Conservation (phyloP, 2,797 vertebrate species). For the Synanceia verrucosa region DNA sequence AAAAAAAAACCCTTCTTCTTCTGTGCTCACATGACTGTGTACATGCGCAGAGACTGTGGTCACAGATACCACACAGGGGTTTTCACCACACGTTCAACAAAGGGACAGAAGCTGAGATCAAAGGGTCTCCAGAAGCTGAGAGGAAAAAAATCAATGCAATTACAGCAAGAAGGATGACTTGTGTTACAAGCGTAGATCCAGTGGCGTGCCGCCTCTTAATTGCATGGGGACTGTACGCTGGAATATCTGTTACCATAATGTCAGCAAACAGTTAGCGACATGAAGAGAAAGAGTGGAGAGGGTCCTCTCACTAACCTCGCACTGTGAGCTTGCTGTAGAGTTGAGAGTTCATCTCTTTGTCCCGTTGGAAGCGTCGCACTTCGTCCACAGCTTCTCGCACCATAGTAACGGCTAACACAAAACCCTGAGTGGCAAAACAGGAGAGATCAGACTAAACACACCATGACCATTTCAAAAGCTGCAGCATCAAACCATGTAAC, state of each 20-base stretch:
- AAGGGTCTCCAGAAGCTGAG: slow-evolving; percentile 47
- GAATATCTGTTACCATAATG: slow-evolving; percentile 58
- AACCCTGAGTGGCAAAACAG: slow-evolving; percentile 82
- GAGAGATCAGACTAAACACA: neutral
- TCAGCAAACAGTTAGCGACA: slow-evolving; percentile 49
- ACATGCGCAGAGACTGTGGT: slow-evolving; percentile 29
- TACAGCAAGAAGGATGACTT: slow-evolving; percentile 62
- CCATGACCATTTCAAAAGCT: neutral
- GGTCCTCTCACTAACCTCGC: slow-evolving; percentile 83
- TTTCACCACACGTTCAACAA: slow-evolving; percentile 58
- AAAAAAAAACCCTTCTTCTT: neutral
- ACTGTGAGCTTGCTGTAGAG: slow-evolving; percentile 96
- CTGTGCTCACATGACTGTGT: neutral
- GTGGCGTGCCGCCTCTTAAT: slow-evolving; percentile 55
- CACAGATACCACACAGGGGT: slow-evolving; percentile 67
- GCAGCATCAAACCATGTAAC: neutral
- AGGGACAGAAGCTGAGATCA: slow-evolving; percentile 58
- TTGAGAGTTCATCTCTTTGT: slow-evolving; percentile 99
- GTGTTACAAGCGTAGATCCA: slow-evolving; percentile 61
- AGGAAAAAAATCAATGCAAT: slow-evolving; percentile 66
- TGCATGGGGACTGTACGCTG: slow-evolving; percentile 16
- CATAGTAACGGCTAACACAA: slow-evolving; percentile 95
- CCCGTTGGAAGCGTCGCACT: slow-evolving; percentile 91
- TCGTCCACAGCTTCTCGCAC: slow-evolving; percentile 94
- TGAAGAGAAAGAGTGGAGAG: neutral